A percentile compares a stretch with the other conserved stretches of the same genome.
Evolutionary conservation across 1,140 invertebrate genomes (phyloP).

Genomic region (Neuroterus valhalla): DNA sequence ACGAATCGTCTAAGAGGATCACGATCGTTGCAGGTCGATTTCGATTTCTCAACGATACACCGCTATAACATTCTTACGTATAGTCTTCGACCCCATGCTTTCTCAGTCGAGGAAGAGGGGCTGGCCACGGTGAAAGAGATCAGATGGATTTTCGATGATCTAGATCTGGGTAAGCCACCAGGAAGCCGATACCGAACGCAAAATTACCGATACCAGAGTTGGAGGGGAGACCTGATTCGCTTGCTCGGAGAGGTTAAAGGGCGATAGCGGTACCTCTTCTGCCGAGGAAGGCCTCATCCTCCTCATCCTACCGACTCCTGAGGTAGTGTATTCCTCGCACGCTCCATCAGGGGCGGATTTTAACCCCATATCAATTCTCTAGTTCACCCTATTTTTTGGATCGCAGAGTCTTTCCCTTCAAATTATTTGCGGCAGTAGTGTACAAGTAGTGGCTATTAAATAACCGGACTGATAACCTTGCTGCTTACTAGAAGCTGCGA

Average conservation of each 20-base stretch:
- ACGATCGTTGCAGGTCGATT: slow-evolving; percentile 4
- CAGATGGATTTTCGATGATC: slow-evolving; percentile 64
- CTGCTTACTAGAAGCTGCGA: too few species aligned
- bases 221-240: slow-evolving; percentile 64
- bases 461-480: too few species aligned
- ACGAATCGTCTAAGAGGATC: slow-evolving; percentile 6
- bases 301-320: slow-evolving; percentile 58
- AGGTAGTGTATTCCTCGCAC: slow-evolving; percentile 54
- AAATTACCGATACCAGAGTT: slow-evolving; percentile 70
- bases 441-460: not conserved
- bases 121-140: slow-evolving; percentile 34
- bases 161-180: slow-evolving; percentile 64
- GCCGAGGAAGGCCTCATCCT: slow-evolving; percentile 60
- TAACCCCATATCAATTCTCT: not conserved
- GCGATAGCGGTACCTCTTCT: slow-evolving; percentile 73
- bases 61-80: slow-evolving; percentile 4
- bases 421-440: not conserved
- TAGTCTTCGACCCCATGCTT: not conserved
- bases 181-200: slow-evolving; percentile 67
- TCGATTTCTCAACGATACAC: slow-evolving; percentile 12
- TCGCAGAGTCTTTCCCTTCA: not conserved
- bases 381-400: not conserved
- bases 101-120: slow-evolving; percentile 1
- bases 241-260: slow-evolving; percentile 70
- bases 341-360: slow-evolving; percentile 51